These are phyloP conservation scores for Lepidonotus clava DNA, from an alignment of 2,888 invertebrate genomes.

Conservation along the genomic window DNA sequence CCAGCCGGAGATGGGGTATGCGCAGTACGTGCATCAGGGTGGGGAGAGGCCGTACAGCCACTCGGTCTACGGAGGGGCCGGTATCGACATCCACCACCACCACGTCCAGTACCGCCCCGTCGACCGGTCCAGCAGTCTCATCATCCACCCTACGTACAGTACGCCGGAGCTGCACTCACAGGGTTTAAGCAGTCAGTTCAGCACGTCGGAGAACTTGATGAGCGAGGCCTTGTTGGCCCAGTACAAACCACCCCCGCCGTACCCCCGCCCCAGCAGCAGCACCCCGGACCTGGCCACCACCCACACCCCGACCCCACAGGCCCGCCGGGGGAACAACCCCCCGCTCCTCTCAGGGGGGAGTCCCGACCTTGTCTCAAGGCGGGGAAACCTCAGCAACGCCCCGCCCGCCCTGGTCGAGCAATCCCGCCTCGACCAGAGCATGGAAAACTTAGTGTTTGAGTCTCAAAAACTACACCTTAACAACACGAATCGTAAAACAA, in stretches of 20 bases:
- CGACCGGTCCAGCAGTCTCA: slow-evolving; percentile 72
- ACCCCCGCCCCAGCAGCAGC: slow-evolving; percentile 87
- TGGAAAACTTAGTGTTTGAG: slow-evolving; percentile 63
- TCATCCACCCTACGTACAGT: slow-evolving; percentile 78
- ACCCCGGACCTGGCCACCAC: slow-evolving; percentile 88
- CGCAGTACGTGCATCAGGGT: slow-evolving; percentile 40
- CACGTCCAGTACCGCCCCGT: slow-evolving; percentile 62
- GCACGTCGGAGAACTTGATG: slow-evolving; percentile 64
- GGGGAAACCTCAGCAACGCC: slow-evolving; percentile 81
- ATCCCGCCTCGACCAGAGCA: slow-evolving; percentile 66
- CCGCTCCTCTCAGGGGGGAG: no score
- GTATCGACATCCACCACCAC: background rate
- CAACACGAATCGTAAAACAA: background rate
- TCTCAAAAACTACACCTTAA: background rate
- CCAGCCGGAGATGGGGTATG: slow-evolving; percentile 75
- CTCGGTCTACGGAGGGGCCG: slow-evolving; percentile 22
- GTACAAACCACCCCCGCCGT: slow-evolving; percentile 90
- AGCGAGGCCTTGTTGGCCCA: slow-evolving; percentile 83
- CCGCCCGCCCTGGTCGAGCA: slow-evolving; percentile 67
- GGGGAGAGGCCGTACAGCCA: background rate
- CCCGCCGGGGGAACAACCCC: slow-evolving; percentile 57
- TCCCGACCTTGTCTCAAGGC: slow-evolving; percentile 84
- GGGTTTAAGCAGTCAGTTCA: slow-evolving; percentile 69
- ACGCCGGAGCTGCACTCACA: slow-evolving; percentile 79
- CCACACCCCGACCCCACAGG: slow-evolving; percentile 50